phyloP scores from a whole-genome alignment of 2,888 invertebrate species.

The Gortyna flavago region DNA sequence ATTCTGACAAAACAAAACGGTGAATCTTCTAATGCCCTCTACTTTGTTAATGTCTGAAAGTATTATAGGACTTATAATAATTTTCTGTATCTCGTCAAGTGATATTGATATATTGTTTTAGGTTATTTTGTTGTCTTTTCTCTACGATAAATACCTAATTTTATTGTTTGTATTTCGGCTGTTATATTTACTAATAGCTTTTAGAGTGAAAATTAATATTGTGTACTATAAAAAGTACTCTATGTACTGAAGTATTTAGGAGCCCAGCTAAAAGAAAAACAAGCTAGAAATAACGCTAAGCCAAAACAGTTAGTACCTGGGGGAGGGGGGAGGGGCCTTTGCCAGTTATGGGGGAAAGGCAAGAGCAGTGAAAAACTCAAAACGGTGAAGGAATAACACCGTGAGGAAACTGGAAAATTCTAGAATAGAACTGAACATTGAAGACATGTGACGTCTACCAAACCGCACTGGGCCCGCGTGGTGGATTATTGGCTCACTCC shows the following conservation, averaged over 20 bases:
- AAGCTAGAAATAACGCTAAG: background rate
- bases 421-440: background rate
- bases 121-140: background rate
- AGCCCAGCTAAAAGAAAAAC: background rate
- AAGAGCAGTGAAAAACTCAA: too few relatives aligned
- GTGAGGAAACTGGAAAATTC: background rate
- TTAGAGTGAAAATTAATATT: background rate
- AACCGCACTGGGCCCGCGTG: background rate
- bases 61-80: conserved; percentile 56
- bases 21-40: conserved; percentile 55
- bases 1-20: conserved; percentile 50
- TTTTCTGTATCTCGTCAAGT: conserved; percentile 34
- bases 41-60: conserved; percentile 57
- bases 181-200: background rate
- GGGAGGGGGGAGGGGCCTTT: too few relatives aligned
- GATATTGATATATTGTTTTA: conserved; percentile 26
- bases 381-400: background rate
- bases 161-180: background rate
- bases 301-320: background rate
- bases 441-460: background rate
- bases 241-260: background rate
- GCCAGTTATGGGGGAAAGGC: too few relatives aligned
- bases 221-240: background rate
- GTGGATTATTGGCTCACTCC: too few relatives aligned
- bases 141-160: background rate